These are phyloP conservation scores for Onthophagus taurus DNA, from an alignment of 1,140 invertebrate genomes.

Conservation along the genomic window DNA sequence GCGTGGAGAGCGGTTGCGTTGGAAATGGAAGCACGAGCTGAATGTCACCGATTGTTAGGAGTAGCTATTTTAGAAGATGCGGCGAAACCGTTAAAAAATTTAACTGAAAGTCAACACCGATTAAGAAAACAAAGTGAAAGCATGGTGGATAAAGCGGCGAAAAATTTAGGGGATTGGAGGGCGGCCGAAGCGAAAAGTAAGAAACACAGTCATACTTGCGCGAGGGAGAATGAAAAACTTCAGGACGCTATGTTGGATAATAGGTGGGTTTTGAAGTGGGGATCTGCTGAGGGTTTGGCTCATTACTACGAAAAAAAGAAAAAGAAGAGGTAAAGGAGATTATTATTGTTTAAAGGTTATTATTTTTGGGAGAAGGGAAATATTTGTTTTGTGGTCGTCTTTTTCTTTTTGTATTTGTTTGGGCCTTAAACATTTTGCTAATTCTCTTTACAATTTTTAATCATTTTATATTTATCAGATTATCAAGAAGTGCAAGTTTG, in stretches of 20 bases:
- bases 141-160: conserved; percentile 77
- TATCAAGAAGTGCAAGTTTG: conserved; percentile 35
- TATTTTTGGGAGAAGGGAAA: too few species aligned
- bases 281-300: too few species aligned
- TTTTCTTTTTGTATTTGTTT: too few species aligned
- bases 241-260: conserved; percentile 52
- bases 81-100: conserved; percentile 72
- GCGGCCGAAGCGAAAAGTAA: conserved; percentile 76
- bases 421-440: too few species aligned
- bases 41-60: conserved; percentile 65
- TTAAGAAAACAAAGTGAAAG: conserved; percentile 64
- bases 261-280: conserved; percentile 4
- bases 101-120: conserved; percentile 63
- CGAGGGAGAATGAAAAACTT: conserved; percentile 79
- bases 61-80: conserved; percentile 74
- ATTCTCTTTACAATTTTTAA: too few species aligned
- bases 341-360: too few species aligned
- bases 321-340: too few species aligned
- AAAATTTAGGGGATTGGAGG: conserved; percentile 74
- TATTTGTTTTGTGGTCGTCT: too few species aligned
- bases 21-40: conserved; percentile 85
- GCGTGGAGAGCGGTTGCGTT: conserved; percentile 82
- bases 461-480: conserved; percentile 31
- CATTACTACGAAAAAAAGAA: too few species aligned
- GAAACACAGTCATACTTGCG: conserved; percentile 71